phyloP scores from a whole-genome alignment of 2,113 vertebrate genomes.

The Thermophis baileyi region DNA sequence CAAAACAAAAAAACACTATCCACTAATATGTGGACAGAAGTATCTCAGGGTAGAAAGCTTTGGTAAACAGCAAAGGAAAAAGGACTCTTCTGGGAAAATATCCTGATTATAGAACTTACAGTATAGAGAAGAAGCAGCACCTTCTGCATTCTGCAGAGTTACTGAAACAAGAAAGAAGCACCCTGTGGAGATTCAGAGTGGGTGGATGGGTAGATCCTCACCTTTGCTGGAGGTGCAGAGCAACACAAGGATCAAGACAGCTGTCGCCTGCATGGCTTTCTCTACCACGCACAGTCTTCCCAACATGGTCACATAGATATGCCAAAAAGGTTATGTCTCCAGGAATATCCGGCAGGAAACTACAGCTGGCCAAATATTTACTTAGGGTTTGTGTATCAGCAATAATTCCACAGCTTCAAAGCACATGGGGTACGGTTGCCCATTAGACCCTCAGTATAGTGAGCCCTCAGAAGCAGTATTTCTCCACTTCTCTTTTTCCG shows the following conservation, averaged over 20 bases:
- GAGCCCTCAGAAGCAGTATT: not conserved
- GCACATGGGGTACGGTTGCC: not conserved
- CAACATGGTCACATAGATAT: not conserved
- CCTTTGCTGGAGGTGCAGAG: constrained; percentile 7
- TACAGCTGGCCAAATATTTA: constrained; percentile 19
- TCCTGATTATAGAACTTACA: not conserved
- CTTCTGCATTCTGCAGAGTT: not conserved
- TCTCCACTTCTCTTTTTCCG: not conserved
- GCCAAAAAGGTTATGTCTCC: not conserved
- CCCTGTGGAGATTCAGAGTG: not conserved
- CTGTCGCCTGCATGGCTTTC: not conserved
- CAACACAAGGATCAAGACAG: not conserved
- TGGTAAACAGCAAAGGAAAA: not conserved
- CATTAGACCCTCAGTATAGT: too few relatives aligned
- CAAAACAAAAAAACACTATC: too few relatives aligned
- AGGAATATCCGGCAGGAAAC: not conserved
- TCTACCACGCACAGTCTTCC: not conserved
- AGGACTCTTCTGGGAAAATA: not conserved
- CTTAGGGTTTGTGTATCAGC: not conserved
- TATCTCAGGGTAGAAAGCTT: not conserved
- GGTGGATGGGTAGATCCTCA: not conserved
- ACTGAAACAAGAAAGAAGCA: not conserved
- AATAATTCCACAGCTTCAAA: not conserved
- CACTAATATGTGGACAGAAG: not conserved
- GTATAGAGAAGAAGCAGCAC: not conserved